Evolutionary conservation across 2,113 vertebrate genomes (phyloP).

Genomic region (Malurus cyaneus): DNA sequence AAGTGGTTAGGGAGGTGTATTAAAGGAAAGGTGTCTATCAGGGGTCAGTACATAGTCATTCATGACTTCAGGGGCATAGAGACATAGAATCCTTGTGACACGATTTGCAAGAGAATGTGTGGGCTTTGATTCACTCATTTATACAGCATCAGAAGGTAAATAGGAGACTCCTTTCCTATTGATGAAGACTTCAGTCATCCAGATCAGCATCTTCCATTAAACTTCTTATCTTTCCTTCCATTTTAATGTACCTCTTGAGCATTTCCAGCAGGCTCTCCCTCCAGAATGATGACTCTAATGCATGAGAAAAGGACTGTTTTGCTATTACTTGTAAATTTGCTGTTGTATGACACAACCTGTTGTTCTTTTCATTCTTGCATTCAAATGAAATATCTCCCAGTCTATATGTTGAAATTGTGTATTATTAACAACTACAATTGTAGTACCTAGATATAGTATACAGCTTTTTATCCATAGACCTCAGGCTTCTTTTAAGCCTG

Average conservation of each 20-base stretch:
- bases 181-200: not conserved
- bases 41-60: slow-evolving; percentile 8
- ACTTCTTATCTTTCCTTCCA: not conserved
- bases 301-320: not conserved
- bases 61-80: not conserved
- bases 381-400: not conserved
- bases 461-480: not conserved
- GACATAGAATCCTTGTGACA: not conserved
- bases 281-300: not conserved
- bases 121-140: not conserved
- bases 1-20: not conserved
- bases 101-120: slow-evolving; percentile 15
- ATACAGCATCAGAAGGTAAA: not conserved
- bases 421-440: not conserved
- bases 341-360: not conserved
- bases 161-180: not conserved
- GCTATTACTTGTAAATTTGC: not conserved
- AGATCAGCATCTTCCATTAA: not conserved
- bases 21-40: not conserved
- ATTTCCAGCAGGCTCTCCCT: not conserved
- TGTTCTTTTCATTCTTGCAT: not conserved
- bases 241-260: not conserved
- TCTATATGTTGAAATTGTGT: not conserved
- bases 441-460: not conserved
- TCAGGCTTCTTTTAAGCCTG: not conserved